Evolutionary conservation across 2,888 invertebrate species (phyloP).

Genomic region (Hermaeophaga mercurialis): DNA sequence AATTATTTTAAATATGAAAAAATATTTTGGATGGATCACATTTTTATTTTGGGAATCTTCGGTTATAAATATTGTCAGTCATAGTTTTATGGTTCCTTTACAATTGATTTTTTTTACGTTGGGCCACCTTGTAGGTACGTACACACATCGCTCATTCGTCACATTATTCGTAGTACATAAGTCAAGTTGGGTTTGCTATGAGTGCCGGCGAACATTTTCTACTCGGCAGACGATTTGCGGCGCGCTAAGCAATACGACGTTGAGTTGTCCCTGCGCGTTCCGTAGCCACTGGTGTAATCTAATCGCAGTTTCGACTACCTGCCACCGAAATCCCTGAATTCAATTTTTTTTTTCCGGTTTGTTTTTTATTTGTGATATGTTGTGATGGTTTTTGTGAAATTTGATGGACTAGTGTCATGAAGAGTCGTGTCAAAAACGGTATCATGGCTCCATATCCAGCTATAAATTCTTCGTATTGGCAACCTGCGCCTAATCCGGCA

Average conservation of each 20-base stretch:
- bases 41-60: too few relatives aligned
- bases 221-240: constrained; percentile 45
- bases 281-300: background rate
- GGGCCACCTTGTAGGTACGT: constrained; percentile 7
- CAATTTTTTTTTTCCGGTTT: background rate
- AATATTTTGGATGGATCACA: too few relatives aligned
- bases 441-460: constrained; percentile 66
- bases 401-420: constrained; percentile 48
- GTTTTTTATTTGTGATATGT: constrained; percentile 19
- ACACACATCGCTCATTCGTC: constrained; percentile 37
- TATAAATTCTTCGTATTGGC: constrained; percentile 84
- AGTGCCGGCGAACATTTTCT: constrained; percentile 38
- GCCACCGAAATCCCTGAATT: background rate
- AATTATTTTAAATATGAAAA: too few relatives aligned
- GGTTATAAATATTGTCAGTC: too few relatives aligned
- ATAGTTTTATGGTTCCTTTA: too few relatives aligned
- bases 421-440: constrained; percentile 50
- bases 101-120: background rate
- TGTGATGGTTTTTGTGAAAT: constrained; percentile 27
- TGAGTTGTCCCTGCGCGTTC: constrained; percentile 17
- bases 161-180: constrained; percentile 47
- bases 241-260: constrained; percentile 28
- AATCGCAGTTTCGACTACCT: background rate
- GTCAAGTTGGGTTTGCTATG: constrained; percentile 42
- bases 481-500: constrained; percentile 78